phyloP scores from a whole-genome alignment of 2,888 invertebrate species.

The Anarsia innoxiella region DNA sequence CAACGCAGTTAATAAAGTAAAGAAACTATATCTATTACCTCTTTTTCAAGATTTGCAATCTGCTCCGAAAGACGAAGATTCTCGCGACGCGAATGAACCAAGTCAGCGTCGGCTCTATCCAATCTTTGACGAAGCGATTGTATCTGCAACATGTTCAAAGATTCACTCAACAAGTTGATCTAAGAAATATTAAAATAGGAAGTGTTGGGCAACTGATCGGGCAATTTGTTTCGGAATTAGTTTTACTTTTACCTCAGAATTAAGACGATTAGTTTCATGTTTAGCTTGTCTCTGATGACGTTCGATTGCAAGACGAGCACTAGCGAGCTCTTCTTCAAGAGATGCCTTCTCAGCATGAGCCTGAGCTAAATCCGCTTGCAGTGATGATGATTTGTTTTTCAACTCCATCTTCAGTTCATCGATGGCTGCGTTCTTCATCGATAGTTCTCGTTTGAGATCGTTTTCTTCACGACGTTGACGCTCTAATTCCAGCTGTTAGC shows the following conservation, averaged over 20 bases:
- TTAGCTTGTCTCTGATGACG: constrained; percentile 84
- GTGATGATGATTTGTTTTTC: constrained; percentile 81
- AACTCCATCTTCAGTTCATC: constrained; percentile 88
- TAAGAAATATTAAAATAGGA: too few relatives aligned
- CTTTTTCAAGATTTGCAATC: constrained; percentile 86
- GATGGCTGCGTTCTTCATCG: constrained; percentile 83
- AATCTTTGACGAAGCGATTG: constrained; percentile 83
- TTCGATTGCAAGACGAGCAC: constrained; percentile 79
- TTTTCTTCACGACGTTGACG: constrained; percentile 85
- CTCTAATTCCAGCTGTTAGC: constrained; percentile 79
- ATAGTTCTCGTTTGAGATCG: constrained; percentile 84
- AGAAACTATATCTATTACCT: too few relatives aligned
- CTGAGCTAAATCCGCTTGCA: constrained; percentile 86
- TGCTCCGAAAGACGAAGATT: constrained; percentile 86
- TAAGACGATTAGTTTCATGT: constrained; percentile 83
- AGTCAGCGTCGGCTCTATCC: constrained; percentile 86
- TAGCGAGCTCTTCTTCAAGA: constrained; percentile 85
- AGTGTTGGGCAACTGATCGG: too few relatives aligned
- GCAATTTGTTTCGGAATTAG: too few relatives aligned
- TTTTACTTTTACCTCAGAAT: constrained; percentile 82
- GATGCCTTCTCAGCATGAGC: constrained; percentile 86
- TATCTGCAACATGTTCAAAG: constrained; percentile 62
- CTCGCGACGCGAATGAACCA: constrained; percentile 86
- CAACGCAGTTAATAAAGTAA: too few relatives aligned
- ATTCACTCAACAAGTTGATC: background rate